These are phyloP conservation scores for Pterocles orientalis DNA, from an alignment of 2,113 vertebrate genomes.

Conservation along the genomic window DNA sequence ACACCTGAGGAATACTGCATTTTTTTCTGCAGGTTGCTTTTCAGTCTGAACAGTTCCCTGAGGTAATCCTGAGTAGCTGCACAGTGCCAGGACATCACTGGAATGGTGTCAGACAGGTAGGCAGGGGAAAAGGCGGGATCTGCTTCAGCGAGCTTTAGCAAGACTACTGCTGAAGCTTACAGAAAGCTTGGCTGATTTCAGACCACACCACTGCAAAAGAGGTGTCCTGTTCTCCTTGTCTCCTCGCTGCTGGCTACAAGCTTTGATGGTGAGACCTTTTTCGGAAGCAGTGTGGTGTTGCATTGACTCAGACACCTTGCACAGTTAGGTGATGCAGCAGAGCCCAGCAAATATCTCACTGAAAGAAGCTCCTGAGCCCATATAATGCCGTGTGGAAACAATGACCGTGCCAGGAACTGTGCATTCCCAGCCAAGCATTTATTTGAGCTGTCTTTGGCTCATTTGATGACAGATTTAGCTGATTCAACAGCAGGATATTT, in stretches of 20 bases:
- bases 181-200: neutral
- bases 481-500: neutral
- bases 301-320: neutral
- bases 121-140: neutral
- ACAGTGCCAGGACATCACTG: neutral
- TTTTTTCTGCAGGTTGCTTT: neutral
- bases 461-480: neutral
- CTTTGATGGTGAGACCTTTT: neutral
- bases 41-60: neutral
- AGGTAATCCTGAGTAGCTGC: neutral
- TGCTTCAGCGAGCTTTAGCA: neutral
- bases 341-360: neutral
- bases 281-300: neutral
- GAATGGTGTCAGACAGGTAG: neutral
- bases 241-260: neutral
- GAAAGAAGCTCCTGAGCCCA: neutral
- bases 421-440: neutral
- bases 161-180: neutral
- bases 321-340: neutral
- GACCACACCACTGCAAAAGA: accelerated
- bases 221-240: neutral
- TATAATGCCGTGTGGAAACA: neutral
- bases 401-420: neutral
- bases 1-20: neutral
- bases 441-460: neutral